phyloP scores from a whole-genome alignment of 2,888 invertebrate genomes.

The Harpalus rufipes region DNA sequence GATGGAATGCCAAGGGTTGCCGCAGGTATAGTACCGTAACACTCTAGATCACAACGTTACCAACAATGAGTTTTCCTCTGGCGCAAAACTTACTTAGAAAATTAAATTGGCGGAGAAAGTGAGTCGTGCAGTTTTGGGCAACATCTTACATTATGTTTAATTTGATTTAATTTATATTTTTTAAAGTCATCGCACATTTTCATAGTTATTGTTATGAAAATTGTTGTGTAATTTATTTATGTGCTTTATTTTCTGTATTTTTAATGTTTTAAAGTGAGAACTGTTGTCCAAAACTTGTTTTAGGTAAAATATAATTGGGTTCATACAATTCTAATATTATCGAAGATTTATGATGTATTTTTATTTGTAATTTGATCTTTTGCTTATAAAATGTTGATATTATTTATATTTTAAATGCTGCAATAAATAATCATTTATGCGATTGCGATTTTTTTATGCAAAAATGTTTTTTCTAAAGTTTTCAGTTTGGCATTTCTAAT shows the following conservation, averaged over 20 bases:
- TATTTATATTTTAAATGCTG: conserved; percentile 28
- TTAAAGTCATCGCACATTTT: conserved; percentile 28
- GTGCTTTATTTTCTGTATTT: conserved; percentile 32
- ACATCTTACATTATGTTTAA: conserved; percentile 9
- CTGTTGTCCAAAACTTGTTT: conserved; percentile 50
- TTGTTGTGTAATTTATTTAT: conserved; percentile 54
- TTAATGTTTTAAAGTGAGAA: conserved; percentile 12
- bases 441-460: conserved; percentile 10
- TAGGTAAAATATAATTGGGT: conserved; percentile 57
- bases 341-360: conserved; percentile 24
- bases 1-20: conserved; percentile 67
- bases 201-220: conserved; percentile 36
- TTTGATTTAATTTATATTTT: conserved; percentile 15
- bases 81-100: conserved; percentile 59
- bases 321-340: conserved; percentile 61
- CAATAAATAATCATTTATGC: conserved; percentile 22
- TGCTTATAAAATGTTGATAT: conserved; percentile 42
- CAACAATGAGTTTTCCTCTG: conserved; percentile 51
- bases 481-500: conserved; percentile 38
- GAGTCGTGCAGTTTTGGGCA: conserved; percentile 28
- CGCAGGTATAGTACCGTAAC: conserved; percentile 63
- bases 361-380: conserved; percentile 52
- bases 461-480: conserved; percentile 29
- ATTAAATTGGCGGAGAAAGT: conserved; percentile 24
- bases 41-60: conserved; percentile 54